These are phyloP conservation scores for Leptinotarsa defecta DNA, from an alignment of 1,140 invertebrate genomes.

Conservation along the genomic window DNA sequence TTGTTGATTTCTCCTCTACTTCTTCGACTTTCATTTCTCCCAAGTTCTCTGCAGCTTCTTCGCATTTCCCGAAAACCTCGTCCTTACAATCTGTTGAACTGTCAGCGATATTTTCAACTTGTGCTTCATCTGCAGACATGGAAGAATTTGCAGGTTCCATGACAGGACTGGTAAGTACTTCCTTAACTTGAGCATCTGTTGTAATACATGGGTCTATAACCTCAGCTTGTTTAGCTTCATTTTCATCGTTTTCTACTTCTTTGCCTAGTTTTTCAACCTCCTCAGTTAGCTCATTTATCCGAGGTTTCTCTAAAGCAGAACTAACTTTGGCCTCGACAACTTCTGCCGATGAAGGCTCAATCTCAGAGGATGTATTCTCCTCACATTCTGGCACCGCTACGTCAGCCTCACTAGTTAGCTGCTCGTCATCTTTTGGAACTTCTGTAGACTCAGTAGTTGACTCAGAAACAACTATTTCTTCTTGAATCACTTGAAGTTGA, in stretches of 20 bases:
- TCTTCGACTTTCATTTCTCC: constrained; percentile 14
- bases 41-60: background rate
- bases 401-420: background rate
- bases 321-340: background rate
- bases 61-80: background rate
- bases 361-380: constrained; percentile 30
- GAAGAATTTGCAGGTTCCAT: constrained; percentile 5
- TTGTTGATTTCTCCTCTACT: constrained; percentile 17
- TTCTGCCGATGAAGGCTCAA: constrained; percentile 18
- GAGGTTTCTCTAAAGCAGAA: background rate
- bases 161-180: background rate
- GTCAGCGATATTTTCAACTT: constrained; percentile 10
- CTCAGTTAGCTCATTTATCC: constrained; percentile 5
- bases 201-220: background rate
- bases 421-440: background rate
- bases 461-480: constrained; percentile 1
- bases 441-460: background rate
- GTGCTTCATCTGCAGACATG: background rate
- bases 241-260: constrained; percentile 43
- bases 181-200: background rate
- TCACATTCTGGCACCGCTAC: background rate
- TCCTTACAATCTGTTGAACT: constrained; percentile 8
- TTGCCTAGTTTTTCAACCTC: constrained; percentile 20
- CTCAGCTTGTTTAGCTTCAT: constrained; percentile 17
- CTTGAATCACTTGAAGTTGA: background rate